Evolutionary conservation across 1,140 invertebrate species (phyloP).

Genomic region (Pogonus chalceus): DNA sequence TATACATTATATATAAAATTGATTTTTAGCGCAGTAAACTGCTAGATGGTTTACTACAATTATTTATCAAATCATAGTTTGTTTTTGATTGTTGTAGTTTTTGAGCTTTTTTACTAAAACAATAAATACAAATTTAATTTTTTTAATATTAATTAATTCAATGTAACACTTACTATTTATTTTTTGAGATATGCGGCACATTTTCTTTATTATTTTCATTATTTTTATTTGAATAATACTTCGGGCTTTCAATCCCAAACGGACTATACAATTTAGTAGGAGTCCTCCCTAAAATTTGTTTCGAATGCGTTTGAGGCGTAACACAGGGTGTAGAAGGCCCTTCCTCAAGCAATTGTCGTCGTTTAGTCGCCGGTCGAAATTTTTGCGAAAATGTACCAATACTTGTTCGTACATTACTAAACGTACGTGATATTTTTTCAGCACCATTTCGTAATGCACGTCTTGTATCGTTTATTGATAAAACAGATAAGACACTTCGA

Average conservation of each 20-base stretch:
- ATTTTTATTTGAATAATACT: not conserved
- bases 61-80: not conserved
- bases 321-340: conserved; percentile 39
- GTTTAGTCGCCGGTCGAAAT: conserved; percentile 45
- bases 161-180: not conserved
- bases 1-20: too few species aligned
- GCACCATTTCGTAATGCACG: conserved; percentile 40
- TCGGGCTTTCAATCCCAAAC: conserved; percentile 50
- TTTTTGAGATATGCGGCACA: not conserved
- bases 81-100: not conserved
- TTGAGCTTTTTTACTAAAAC: not conserved
- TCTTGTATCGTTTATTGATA: conserved; percentile 33
- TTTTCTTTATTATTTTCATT: not conserved
- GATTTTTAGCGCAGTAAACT: too few species aligned
- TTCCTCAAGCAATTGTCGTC: conserved; percentile 46
- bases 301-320: conserved; percentile 42
- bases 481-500: conserved; percentile 26
- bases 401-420: conserved; percentile 44
- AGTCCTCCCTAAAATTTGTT: conserved; percentile 45
- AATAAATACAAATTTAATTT: not conserved
- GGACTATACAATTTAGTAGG: conserved; percentile 55
- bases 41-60: not conserved
- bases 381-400: conserved; percentile 47
- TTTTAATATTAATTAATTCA: too few species aligned
- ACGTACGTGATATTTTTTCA: conserved; percentile 46